Base-by-base conservation (phyloP, 2,113 vertebrate genomes). In the Castor canadensis region DNA sequence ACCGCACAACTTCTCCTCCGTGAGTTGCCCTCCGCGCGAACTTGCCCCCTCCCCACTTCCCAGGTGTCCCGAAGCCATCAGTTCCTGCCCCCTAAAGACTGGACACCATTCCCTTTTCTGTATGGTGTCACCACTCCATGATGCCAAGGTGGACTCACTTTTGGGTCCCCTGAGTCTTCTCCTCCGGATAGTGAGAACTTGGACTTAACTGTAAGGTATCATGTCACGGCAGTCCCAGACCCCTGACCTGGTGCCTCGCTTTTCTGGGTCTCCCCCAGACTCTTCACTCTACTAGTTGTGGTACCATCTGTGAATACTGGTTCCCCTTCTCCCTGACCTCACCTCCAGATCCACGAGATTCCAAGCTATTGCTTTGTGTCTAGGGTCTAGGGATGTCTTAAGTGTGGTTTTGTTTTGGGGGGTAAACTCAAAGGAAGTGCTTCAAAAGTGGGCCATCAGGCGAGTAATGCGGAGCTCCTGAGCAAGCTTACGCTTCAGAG, bases 1-100 rank as follows among this genome's bases (percentile, higher is more conserved):
- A 1, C 99, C 99, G 28, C 99, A 99, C 97, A 99, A 99, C 99
- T 99, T 99, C 99, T 99, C 99, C 62, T 99, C 99, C 54, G 99
- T 99, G 98, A 99, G 99, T 99, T 84, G 62, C 49, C 95, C 75
- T 71, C 9, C 54, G 87, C 83, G 69, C 69, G 28, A 67, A 10
- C 93, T 67, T 32, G 4, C 15, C 35, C 82, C 64, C 38, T 4
- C 7, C 0, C 4, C 17, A 15, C 24, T 62, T 58, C 84, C 76
- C 43, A 0, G 45, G 66, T 19, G 79, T 32, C 86, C 4, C 16
- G 11, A 47, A 43, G 38, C 43, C 56, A 17, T 4, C 72, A 1
- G 17, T 56, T 24, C 58, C 17, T n/a, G 40, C 83, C 32, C 24
- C 22, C 2, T 4, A n/a, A 10, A 5, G 71, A 22, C 54, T n/a